Percentiles rank a stretch among this genome's conserved stretches.
Evolutionary conservation across 2,797 vertebrate species (phyloP).

Genomic region (Melanotaenia pygmaea): DNA sequence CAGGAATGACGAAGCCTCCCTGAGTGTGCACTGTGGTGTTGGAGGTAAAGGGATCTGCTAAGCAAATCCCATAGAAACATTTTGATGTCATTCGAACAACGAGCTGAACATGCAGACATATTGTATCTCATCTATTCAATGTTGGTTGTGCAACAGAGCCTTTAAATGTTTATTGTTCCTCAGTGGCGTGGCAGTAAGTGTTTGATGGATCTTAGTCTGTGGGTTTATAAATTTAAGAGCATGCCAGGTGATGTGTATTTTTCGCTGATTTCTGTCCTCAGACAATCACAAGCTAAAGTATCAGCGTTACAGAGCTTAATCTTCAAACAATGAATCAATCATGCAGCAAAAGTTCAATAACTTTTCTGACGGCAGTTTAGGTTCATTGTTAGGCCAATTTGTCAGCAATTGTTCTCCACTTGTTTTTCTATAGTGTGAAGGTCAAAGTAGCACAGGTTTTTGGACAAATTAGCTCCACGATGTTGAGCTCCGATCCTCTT

Average conservation of each 20-base stretch:
- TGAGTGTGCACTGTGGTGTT: neutral
- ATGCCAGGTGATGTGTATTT: neutral
- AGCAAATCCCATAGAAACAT: neutral
- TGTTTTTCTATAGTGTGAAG: neutral
- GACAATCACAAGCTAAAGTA: neutral
- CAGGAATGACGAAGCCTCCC: neutral
- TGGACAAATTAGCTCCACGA: no score
- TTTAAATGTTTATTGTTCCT: neutral
- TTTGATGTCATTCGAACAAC: neutral
- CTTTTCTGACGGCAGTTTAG: neutral
- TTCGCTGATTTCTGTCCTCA: neutral
- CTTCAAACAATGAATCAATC: neutral
- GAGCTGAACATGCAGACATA: neutral
- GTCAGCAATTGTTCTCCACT: neutral
- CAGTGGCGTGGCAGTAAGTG: neutral
- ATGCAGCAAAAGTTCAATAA: neutral
- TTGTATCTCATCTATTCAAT: neutral
- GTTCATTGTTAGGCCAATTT: neutral
- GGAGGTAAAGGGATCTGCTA: neutral
- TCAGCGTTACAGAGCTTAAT: neutral
- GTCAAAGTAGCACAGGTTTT: no score
- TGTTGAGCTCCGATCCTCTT: neutral
- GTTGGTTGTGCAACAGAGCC: neutral
- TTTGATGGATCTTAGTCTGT: neutral
- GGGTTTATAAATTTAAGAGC: neutral